Base-by-base conservation (phyloP, 2,797 vertebrate genomes). In the Microhierax caerulescens region DNA sequence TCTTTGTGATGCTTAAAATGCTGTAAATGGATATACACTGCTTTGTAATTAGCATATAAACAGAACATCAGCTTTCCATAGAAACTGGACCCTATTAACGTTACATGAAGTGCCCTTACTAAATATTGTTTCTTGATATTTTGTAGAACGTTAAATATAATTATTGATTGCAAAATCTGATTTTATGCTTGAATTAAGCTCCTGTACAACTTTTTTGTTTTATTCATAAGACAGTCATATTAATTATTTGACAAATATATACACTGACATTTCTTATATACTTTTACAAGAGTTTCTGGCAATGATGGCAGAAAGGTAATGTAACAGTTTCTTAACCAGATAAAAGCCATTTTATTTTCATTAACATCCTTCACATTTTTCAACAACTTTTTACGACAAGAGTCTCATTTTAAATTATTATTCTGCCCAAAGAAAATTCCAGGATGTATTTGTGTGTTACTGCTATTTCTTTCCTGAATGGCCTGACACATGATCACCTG, bases 161-260 rank as follows among this genome's bases (percentile, higher is more conserved):
- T 93, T 90, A 81, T 27, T 60, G 50, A 90, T 86, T 56, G 41
- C 28, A 96, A 97, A 81, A 70, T 95, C 47, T 81, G 90, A 97
- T 95, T 97, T 96, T 87, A 90, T 92, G 57, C 34, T 90, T 89
- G 85, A 95, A 84, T 92, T 93, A 85, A 95, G 63, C 32, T 64
- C 39, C 41, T 69, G n/a, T 27, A 76, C 8, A 88, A 32, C 7
- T 5, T 28, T 54, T 67, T 68, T 85, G 74, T 68, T 32, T 21
- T 14, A 82, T 83, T 83, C 34, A 72, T 4, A 51, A 70, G 20
- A 41, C 30, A 91, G 37, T 88, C 19, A 59, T 83, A 73, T 74
- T 88, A 91, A 68, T 82, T 93, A 84, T 78, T 92, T 36, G 32
- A 8, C 23, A 80, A 92, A 88, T 88, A 61, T 82, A 48, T 30